phyloP scores from a whole-genome alignment of 2,797 vertebrate species.

The Momotus momota region DNA sequence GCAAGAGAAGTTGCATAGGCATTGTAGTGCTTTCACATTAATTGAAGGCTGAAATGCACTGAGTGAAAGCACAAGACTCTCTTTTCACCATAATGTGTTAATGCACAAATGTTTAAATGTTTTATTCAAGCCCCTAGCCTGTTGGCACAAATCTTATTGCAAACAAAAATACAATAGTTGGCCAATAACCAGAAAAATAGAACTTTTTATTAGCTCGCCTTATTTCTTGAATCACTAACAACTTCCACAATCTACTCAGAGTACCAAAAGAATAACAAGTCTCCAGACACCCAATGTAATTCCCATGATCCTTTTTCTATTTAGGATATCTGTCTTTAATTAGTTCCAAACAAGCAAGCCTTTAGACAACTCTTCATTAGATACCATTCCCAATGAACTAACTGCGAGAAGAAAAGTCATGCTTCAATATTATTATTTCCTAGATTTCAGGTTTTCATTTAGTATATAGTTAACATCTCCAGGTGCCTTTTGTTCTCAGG shows the following conservation, averaged over 20 bases:
- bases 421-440: slow-evolving; percentile 74
- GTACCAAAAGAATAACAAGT: slow-evolving; percentile 74
- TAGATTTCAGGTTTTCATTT: slow-evolving; percentile 73
- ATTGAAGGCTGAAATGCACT: slow-evolving; percentile 86
- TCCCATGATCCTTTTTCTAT: slow-evolving; percentile 82
- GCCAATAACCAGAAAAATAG: slow-evolving; percentile 66
- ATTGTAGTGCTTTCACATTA: slow-evolving; percentile 88
- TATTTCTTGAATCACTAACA: slow-evolving; percentile 71
- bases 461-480: slow-evolving; percentile 76
- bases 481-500: slow-evolving; percentile 75
- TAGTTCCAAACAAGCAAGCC: slow-evolving; percentile 80
- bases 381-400: slow-evolving; percentile 76
- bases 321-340: slow-evolving; percentile 83
- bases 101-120: slow-evolving; percentile 78
- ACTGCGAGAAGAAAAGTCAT: slow-evolving; percentile 64
- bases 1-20: slow-evolving; percentile 85
- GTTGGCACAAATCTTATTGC: slow-evolving; percentile 79
- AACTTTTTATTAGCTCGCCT: slow-evolving; percentile 73
- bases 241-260: slow-evolving; percentile 77
- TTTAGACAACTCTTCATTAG: slow-evolving; percentile 76
- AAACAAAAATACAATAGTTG: slow-evolving; percentile 77
- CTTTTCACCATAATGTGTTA: slow-evolving; percentile 84
- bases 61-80: slow-evolving; percentile 83
- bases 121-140: slow-evolving; percentile 79
- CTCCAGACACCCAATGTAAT: slow-evolving; percentile 78